Conservation (phyloP, 2,888 invertebrate genomes). For the Aleiodes alternator region DNA sequence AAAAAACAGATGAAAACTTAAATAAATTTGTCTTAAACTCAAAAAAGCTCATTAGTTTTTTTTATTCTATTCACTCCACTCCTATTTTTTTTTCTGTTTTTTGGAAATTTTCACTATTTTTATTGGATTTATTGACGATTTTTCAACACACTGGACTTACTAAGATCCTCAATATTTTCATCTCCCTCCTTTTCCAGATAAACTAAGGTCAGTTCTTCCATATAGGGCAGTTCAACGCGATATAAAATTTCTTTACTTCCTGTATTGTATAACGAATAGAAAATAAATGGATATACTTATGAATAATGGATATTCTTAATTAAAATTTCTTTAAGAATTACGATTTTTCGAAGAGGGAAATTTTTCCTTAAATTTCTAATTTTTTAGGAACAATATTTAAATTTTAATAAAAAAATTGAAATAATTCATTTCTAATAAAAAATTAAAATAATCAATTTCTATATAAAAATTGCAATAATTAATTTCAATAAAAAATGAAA, state of each 20-base stretch:
- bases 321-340: no score
- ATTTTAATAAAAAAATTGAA: no score
- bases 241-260: conserved; percentile 89
- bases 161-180: conserved; percentile 76
- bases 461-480: conserved; percentile 54
- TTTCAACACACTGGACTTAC: conserved; percentile 67
- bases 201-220: conserved; percentile 95
- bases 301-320: neutral
- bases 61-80: conserved; percentile 11
- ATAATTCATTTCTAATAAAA: neutral
- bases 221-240: conserved; percentile 94
- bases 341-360: no score
- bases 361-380: no score
- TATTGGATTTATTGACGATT: no score
- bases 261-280: conserved; percentile 53
- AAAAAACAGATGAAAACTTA: no score
- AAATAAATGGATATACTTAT: neutral
- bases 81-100: conserved; percentile 3
- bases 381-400: no score
- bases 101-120: conserved; percentile 4
- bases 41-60: conserved; percentile 42
- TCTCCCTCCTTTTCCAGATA: conserved; percentile 91
- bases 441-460: conserved; percentile 67
- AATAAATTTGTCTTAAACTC: neutral
- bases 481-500: no score